These are phyloP conservation scores for Colletes collaris DNA, from an alignment of 2,888 invertebrate genomes.

Conservation along the genomic window DNA sequence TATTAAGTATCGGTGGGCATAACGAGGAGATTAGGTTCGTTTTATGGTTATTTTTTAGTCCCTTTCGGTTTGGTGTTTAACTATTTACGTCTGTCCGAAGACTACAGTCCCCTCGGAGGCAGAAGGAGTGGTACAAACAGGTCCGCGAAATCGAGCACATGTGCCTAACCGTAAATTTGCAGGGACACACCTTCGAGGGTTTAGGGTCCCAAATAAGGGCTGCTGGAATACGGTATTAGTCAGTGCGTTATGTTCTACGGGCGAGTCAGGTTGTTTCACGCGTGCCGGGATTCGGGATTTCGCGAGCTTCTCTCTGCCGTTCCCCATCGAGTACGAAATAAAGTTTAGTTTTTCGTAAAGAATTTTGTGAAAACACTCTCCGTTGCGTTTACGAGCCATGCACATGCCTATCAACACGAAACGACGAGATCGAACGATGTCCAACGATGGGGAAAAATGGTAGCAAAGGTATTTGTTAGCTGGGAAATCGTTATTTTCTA, in stretches of 20 bases:
- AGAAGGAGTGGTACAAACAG: conserved; percentile 42
- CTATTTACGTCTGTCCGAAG: background rate
- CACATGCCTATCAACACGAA: no score
- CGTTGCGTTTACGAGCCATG: background rate
- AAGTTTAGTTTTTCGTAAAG: background rate
- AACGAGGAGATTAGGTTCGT: background rate
- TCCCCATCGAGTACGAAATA: no score
- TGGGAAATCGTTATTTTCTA: no score
- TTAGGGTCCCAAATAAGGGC: conserved; percentile 53
- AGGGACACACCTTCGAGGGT: conserved; percentile 59
- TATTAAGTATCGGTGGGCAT: no score
- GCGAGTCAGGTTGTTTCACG: conserved; percentile 33
- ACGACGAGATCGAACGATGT: conserved; percentile 14
- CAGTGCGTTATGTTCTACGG: conserved; percentile 48
- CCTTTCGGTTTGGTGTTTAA: background rate
- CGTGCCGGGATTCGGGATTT: conserved; percentile 15
- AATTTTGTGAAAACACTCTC: background rate
- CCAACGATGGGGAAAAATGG: conserved; percentile 14
- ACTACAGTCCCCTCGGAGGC: background rate
- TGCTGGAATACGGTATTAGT: conserved; percentile 54
- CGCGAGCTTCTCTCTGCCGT: background rate
- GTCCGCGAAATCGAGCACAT: conserved; percentile 47
- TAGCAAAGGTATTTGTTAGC: conserved; percentile 16
- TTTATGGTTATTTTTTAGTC: background rate
- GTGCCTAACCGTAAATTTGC: conserved; percentile 56